Base-by-base conservation (phyloP, 1,140 invertebrate species). In the Drosophila sp. region DNA sequence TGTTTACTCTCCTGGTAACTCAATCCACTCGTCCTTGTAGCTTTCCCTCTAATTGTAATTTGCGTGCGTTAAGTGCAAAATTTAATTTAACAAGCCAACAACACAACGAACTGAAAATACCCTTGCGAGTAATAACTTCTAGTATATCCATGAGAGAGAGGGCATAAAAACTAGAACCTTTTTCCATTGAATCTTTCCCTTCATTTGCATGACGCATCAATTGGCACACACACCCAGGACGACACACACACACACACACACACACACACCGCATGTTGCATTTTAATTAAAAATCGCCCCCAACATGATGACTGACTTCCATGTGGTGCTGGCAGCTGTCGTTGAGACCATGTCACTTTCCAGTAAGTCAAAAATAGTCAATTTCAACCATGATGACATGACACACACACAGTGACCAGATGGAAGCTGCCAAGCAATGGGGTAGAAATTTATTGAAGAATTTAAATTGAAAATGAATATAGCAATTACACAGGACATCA, bases 271-370 rank as follows among this genome's bases (percentile, higher is more conserved):
- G 73, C 84, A 84, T 78, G 73, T 80, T 90, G 84, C 70, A 75
- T 79, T 83, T 89, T 90, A 90, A 89, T 84, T 89, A 79, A 90
- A 89, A 89, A 79, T 76, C 74, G 63, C 76, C 76, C 58, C 60
- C 35, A 11, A 47, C 32, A 25, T 62, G 29, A 23, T 40, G 44
- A 62, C 32, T 38, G 11, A 23, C 35, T 32, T 50, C 32, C 23
- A 30, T 25, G 54, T 50, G 57, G 25, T 61, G 68, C 57, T 58
- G 68, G 41, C 75, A 72, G 57, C 7, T 54, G 66, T 40, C 50
- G 35, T 30, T 69, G 57, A 55, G 66, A 58, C 58, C 70, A 77
- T 63, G 63, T 74, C 61, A 67, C 29, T n/a, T 30, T 63, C 41
- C 60, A 62, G 27, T 44, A 64, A 72, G 82, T 82, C 72, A 72